These are phyloP conservation scores for Trachurus trachurus DNA, from an alignment of 2,797 vertebrate species.

Conservation along the genomic window DNA sequence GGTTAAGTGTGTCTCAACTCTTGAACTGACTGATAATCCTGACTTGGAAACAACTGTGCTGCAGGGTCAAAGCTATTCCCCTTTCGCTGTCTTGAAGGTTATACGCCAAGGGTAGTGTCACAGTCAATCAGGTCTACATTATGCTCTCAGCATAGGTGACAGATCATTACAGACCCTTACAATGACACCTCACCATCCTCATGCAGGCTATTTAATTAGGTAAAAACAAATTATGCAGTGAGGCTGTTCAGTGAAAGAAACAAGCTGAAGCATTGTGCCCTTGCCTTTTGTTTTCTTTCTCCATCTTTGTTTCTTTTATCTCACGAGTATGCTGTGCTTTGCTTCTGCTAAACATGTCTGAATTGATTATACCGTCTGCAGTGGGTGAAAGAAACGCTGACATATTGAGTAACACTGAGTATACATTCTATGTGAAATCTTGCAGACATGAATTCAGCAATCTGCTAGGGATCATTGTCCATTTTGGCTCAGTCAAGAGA, in stretches of 20 bases:
- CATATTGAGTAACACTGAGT: conserved; percentile 14
- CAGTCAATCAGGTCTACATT: conserved; percentile 68
- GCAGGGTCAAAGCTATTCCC: conserved; percentile 14
- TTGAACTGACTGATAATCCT: neutral
- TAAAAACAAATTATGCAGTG: conserved; percentile 58
- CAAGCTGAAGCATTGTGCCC: conserved; percentile 37
- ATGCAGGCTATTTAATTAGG: conserved; percentile 63
- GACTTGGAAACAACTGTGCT: neutral
- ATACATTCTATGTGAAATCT: conserved; percentile 18
- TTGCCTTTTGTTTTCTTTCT: conserved; percentile 35
- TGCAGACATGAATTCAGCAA: conserved; percentile 12
- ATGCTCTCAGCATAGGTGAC: conserved; percentile 66
- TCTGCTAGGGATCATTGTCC: conserved; percentile 44
- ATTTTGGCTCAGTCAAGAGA: conserved; percentile 47
- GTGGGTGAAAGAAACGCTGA: conserved; percentile 10
- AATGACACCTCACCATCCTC: conserved; percentile 57
- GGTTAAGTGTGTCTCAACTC: neutral
- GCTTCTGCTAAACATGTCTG: conserved; percentile 52
- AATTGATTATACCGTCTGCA: conserved; percentile 17
- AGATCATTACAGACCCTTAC: conserved; percentile 72
- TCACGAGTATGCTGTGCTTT: conserved; percentile 41
- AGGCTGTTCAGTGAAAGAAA: conserved; percentile 51
- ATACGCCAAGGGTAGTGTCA: conserved; percentile 69
- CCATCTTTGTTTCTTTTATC: conserved; percentile 12
- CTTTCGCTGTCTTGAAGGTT: conserved; percentile 60